phyloP scores from a whole-genome alignment of 64 coral and sea anemone species.

The Trachythela sp. region DNA sequence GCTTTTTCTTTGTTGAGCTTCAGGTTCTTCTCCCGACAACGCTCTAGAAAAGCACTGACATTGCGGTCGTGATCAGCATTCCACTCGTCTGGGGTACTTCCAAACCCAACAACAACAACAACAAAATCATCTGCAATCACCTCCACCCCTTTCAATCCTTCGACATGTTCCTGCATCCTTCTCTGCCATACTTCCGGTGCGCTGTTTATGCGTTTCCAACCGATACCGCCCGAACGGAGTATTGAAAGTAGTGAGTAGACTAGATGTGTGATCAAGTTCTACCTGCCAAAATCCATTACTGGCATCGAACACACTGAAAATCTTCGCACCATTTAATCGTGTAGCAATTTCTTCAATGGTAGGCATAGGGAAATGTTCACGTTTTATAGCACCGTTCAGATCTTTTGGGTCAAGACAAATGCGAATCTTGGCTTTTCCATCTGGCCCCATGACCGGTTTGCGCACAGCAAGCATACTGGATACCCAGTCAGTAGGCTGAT shows the following conservation, averaged over 20 bases:
- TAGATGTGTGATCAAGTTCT: slow-evolving; percentile 31
- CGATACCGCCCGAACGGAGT: neutral
- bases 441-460: slow-evolving; percentile 16
- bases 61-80: slow-evolving; percentile 12
- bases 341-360: neutral
- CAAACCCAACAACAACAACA: neutral
- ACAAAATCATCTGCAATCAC: slow-evolving; percentile 39
- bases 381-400: neutral
- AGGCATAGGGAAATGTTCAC: neutral
- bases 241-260: too few species aligned
- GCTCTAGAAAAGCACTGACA: slow-evolving; percentile 17
- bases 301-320: slow-evolving; percentile 25
- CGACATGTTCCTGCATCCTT: neutral
- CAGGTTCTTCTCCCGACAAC: slow-evolving; percentile 29
- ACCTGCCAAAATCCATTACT: slow-evolving; percentile 33
- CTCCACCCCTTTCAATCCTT: neutral
- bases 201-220: slow-evolving; percentile 22
- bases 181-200: slow-evolving; percentile 16
- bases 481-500: slow-evolving; percentile 35
- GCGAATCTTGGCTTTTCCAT: neutral
- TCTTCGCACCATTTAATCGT: neutral
- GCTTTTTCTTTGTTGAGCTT: slow-evolving; percentile 17
- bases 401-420: neutral
- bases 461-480: slow-evolving; percentile 48
- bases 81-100: neutral